Evolutionary conservation across 2,113 vertebrate genomes (phyloP), one percentile per base, ranked within the genome.

Genomic region (Phylloscopus whistleri): DNA sequence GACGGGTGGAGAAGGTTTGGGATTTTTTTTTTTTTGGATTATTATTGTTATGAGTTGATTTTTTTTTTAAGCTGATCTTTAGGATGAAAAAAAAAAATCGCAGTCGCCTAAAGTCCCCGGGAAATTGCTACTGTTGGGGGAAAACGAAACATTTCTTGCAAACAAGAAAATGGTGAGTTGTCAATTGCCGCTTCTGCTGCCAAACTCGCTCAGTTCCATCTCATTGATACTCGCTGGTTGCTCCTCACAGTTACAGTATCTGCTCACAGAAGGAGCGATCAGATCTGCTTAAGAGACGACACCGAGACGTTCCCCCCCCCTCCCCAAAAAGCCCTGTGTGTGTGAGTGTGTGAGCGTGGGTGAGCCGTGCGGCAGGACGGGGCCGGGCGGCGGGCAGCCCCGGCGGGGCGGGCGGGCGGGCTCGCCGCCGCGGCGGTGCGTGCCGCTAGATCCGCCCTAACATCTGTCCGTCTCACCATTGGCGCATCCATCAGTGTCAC

Each of bases 381-480:
- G 93, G 97, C 90, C 97, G 96, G 97, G 97, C 51, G 73, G 67
- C 81, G 60, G 55, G 74, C 84, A 72, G 93, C 89, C 62, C 89
- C 27, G 89, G 78, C 64, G 78, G 78, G 63, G 77, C 60, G 76
- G 13, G 82, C 77, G 88, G 88, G 92, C 87, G 88, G 93, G 89
- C 86, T 59, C 95, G 97, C 97, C 76, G 97, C 97, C 97, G 96
- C 94, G 96, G 97, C 98, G 91, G 98, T 93, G 97, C 97, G 95
- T 97, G 97, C 98, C 94, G 98, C 98, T 98, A 98, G 98, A 98
- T 98, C 99, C 99, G 98, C 99, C 99, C 99, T 96, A 98, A 98
- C 99, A 99, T 99, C 99, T 99, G 99, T 98, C 99, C 97, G 98
- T 99, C 99, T 98, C 96, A 98, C 99, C 99, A 98, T 98, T 98